Base-by-base conservation (phyloP, 2,113 vertebrate genomes). In the Stegostoma tigrinum region DNA sequence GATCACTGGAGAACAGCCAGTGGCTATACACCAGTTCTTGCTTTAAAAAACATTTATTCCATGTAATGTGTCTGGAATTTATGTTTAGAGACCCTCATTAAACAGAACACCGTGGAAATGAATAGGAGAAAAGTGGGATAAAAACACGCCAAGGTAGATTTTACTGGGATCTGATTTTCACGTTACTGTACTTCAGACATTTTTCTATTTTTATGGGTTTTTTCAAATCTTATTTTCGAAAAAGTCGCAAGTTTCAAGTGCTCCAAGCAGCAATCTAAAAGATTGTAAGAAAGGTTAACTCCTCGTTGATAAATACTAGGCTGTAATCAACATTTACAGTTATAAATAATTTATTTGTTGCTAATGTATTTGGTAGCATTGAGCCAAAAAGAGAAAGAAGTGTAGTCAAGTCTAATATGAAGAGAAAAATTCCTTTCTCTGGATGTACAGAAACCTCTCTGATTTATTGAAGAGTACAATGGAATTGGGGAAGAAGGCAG, bases 131-230 rank as follows among this genome's bases (percentile, higher is more conserved):
- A 87, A 93, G 23, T 93, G 61, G 61, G 89, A 93, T 61, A 93
- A 93, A 93, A 93, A 83, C 27, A 38, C 61, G 2, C 89, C 61
- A 93, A 66, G n/a, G 14, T 93, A 93, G 89, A 67, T 66, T 93
- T 66, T 93, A 93, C 52, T 64, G n/a, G n/a, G 89, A 93, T 93
- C n/a, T 66, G 89, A 93, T 93, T 93, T 91, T 93, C 19, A 93
- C 64, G 89, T 42, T n/a, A 93, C 19, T 93, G 89, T 38, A 38
- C 15, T 66, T 93, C 61, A 66, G 61, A n/a, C 61, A 93, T 93
- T 66, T 93, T 93, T 93, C 66, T 38, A 66, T 67, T n/a, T 66
- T 93, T 93, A 93, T 67, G 34, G 61, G 12, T 42, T 93, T 66
- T n/a, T 34, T 38, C 0, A 42, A 93, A 67, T 66, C 89, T 93